A percentile compares a stretch with the other conserved stretches of the same genome.
Conservation (phyloP, 2,113 vertebrate genomes). For the Euleptes europaea region DNA sequence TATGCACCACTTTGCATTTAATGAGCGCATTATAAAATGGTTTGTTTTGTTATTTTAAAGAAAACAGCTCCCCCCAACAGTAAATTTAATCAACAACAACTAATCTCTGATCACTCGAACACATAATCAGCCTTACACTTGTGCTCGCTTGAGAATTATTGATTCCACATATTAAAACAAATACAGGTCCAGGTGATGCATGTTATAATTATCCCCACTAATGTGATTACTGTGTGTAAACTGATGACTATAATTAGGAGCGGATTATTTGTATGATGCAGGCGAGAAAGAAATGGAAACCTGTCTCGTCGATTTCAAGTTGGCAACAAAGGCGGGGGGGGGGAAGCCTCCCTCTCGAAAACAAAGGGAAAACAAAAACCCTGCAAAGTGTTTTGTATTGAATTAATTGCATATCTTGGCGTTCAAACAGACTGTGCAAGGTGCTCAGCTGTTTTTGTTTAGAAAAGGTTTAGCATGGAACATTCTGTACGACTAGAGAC, state of each 20-base stretch:
- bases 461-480: not conserved
- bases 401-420: not conserved
- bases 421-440: conserved; percentile 32
- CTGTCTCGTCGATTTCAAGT: conserved; percentile 37
- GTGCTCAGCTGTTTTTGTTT: not conserved
- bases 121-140: conserved; percentile 66
- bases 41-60: not conserved
- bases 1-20: too few relatives aligned
- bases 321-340: not conserved
- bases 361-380: not conserved
- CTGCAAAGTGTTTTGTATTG: not conserved
- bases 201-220: conserved; percentile 72
- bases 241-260: conserved; percentile 70
- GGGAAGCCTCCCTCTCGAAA: not conserved
- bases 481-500: not conserved
- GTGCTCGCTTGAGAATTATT: conserved; percentile 69
- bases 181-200: conserved; percentile 65
- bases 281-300: conserved; percentile 52
- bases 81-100: conserved; percentile 69
- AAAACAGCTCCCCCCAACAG: conserved; percentile 31
- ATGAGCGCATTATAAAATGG: not conserved
- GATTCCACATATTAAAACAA: conserved; percentile 71
- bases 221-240: conserved; percentile 67
- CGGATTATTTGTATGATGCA: conserved; percentile 57
- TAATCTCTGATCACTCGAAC: conserved; percentile 70